A percentile compares a stretch with the other conserved stretches of the same genome.
phyloP scores from a whole-genome alignment of 2,113 vertebrate species.

The Gymnocephalus cernua region DNA sequence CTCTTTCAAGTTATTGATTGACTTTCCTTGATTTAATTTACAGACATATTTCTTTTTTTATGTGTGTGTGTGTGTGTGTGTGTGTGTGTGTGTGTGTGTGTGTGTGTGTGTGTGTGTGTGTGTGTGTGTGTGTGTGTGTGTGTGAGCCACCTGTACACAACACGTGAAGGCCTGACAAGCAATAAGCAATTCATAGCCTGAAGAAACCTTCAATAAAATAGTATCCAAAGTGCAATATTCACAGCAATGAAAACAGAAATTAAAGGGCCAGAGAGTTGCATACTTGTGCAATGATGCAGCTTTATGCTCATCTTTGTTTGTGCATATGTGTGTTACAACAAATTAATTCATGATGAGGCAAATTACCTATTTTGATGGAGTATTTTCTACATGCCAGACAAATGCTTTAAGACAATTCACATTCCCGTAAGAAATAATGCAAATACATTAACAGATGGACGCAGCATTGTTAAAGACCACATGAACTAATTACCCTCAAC shows the following conservation, averaged over 20 bases:
- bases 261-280: too few relatives aligned
- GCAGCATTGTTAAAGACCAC: slow-evolving; percentile 36
- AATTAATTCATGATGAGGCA: neutral
- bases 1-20: neutral
- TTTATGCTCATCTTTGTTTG: too few relatives aligned
- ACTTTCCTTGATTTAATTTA: neutral
- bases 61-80: neutral
- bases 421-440: slow-evolving; percentile 34
- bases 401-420: slow-evolving; percentile 25
- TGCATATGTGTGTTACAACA: neutral
- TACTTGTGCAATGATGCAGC: too few relatives aligned
- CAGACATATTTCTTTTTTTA: neutral
- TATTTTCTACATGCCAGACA: neutral
- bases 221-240: too few relatives aligned
- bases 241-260: too few relatives aligned
- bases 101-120: rapidly evolving
- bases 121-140: neutral
- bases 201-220: too few relatives aligned
- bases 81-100: neutral
- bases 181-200: too few relatives aligned
- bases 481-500: slow-evolving; percentile 5
- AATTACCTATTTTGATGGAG: neutral
- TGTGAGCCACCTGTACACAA: neutral
- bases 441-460: slow-evolving; percentile 31
- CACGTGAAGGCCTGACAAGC: too few relatives aligned